Base-by-base conservation (phyloP, 2,888 invertebrate species). In the Tenthredo distinguenda region DNA sequence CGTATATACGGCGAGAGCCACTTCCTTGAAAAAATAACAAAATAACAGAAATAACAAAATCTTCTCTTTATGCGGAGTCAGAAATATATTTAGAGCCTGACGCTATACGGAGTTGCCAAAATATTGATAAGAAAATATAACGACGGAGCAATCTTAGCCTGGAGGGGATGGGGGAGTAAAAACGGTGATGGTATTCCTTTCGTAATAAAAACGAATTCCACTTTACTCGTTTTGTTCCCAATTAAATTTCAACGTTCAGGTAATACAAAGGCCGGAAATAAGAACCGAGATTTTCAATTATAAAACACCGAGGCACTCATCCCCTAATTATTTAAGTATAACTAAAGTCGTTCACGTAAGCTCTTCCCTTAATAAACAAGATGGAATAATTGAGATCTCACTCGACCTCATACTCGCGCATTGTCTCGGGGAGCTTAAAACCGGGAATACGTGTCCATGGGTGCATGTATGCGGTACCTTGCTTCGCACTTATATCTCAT, bases 1-100 rank as follows among this genome's bases (percentile, higher is more conserved):
- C 40, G 40, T 40, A 40, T 15, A 26, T 26, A 34, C 58, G 5
- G 18, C 55, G 47, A 55, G 50, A 37, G 77, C 37, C 18, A 55
- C 34, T 79, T 79, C 58, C 58, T 62, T 62, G 40, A 81, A 50
- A 18, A 50, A 4, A 50, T 1, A 5, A 47, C n/a, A 47, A 12
- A 47, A 26, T 26, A 26, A 26, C 26, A 43, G 7, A 43, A 43
- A 43, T 9, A 47, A 10, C 7, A 7, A 26, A 81, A 58, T n/a
- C 34, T 62, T 81, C 79, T 62, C 81, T 81, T 62, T 62, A 26
- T 26, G 81, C 81, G 62, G 62, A 62, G 81, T 62, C 81, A 81
- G 81, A 58, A 62, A 81, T 81, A 62, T 81, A 50, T 81, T 34
- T 31, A 81, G 62, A 81, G 58, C 40, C 81, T 81, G 81, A 81